phyloP scores from a whole-genome alignment of 2,888 invertebrate species.

The Sinodicranocentrus sp. region DNA sequence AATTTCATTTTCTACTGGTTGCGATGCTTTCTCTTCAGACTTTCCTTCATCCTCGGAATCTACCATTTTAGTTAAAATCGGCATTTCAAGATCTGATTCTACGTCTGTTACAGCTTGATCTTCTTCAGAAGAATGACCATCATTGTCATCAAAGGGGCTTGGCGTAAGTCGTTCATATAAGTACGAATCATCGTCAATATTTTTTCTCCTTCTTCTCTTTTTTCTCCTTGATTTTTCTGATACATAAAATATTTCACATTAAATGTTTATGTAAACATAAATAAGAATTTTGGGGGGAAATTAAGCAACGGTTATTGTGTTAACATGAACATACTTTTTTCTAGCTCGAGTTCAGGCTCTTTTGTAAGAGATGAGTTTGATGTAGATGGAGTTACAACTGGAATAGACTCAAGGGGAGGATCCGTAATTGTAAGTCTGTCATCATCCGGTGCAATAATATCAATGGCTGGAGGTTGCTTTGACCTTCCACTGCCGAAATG shows the following conservation, averaged over 20 bases:
- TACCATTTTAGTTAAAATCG: conserved; percentile 63
- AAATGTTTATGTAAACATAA: too few relatives aligned
- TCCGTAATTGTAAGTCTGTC: conserved; percentile 48
- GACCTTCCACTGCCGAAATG: conserved; percentile 49
- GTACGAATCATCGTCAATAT: conserved; percentile 45
- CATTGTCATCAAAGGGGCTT: conserved; percentile 39
- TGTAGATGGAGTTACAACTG: conserved; percentile 11
- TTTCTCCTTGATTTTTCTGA: conserved; percentile 23
- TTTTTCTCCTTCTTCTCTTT: conserved; percentile 8
- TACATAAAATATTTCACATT: conserved; percentile 1
- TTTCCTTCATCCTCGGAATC: conserved; percentile 35
- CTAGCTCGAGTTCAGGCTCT: conserved; percentile 3
- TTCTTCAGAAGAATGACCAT: neutral
- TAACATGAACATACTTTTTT: conserved; percentile 24
- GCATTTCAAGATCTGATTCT: conserved; percentile 70
- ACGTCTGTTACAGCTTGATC: neutral
- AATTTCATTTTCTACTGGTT: neutral
- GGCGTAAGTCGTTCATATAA: conserved; percentile 54
- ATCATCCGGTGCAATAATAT: conserved; percentile 58
- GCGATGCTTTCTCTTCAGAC: neutral
- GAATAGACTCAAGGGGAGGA: conserved; percentile 41
- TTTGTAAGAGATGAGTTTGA: conserved; percentile 36
- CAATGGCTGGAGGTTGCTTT: conserved; percentile 61
- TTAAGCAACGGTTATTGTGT: too few relatives aligned
- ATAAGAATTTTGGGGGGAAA: too few relatives aligned